phyloP scores from a whole-genome alignment of 2,888 invertebrate species.

The Hypercompe scribonia region DNA sequence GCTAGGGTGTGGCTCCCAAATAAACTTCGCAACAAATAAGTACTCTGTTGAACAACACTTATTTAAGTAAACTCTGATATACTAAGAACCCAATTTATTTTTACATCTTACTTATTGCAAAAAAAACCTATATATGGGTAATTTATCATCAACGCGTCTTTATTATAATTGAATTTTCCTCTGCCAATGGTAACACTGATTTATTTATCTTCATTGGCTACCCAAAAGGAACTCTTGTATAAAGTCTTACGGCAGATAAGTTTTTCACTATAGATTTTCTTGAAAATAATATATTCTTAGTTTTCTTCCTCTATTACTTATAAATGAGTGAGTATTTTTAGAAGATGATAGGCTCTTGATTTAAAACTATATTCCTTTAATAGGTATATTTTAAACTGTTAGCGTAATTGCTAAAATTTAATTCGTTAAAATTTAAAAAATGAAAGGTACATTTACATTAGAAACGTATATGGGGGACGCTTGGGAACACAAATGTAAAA shows the following conservation, averaged over 20 bases:
- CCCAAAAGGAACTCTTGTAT: not conserved
- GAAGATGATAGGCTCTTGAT: not conserved
- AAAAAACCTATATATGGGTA: not conserved
- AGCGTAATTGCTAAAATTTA: not conserved
- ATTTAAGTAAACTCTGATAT: not conserved
- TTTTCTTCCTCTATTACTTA: not conserved
- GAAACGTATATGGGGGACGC: not conserved
- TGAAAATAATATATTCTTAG: not conserved
- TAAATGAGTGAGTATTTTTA: not conserved
- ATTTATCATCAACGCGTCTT: not conserved
- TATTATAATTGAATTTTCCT: not conserved
- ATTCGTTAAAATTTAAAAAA: not conserved
- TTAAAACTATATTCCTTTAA: not conserved
- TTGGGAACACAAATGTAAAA: not conserved
- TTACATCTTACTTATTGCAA: not conserved
- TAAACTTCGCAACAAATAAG: not conserved
- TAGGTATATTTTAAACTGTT: not conserved
- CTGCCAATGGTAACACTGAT: not conserved
- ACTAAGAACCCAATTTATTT: not conserved
- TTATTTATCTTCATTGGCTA: not conserved
- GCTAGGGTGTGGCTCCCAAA: not conserved
- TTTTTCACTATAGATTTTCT: not conserved
- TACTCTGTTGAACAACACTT: not conserved
- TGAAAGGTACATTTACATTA: not conserved
- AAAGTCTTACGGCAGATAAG: not conserved